phyloP scores from a whole-genome alignment of 2,113 vertebrate species.

The Hyperopisus bebe region DNA sequence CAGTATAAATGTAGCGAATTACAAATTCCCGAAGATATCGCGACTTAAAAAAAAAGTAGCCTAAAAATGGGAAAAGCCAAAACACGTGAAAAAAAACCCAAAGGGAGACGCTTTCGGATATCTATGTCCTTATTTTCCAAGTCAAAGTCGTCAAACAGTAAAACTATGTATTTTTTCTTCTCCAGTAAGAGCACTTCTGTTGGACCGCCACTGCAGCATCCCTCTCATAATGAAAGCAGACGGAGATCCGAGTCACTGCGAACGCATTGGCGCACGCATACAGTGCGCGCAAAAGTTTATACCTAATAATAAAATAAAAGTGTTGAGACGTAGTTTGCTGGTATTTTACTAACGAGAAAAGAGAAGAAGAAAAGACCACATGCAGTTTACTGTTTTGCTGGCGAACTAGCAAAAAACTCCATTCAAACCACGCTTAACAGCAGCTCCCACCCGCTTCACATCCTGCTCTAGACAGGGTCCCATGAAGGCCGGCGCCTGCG shows the following conservation, averaged over 20 bases:
- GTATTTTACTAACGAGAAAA: not conserved
- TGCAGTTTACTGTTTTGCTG: not conserved
- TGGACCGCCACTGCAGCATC: not conserved
- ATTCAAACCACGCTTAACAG: not conserved
- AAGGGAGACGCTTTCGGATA: not conserved
- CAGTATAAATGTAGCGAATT: not conserved
- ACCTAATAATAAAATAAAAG: not conserved
- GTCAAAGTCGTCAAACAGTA: not conserved
- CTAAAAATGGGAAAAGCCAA: not conserved
- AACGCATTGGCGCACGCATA: not conserved
- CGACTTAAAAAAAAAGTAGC: not conserved
- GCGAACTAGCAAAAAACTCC: not conserved
- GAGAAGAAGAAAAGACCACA: not conserved
- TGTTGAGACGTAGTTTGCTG: not conserved
- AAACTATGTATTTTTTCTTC: not conserved
- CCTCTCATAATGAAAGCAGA: not conserved
- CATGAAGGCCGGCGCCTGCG: slow-evolving; percentile 71
- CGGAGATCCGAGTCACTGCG: not conserved
- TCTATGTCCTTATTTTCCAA: not conserved
- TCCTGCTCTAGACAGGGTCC: slow-evolving; percentile 69
- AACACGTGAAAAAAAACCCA: not conserved
- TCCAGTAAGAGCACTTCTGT: not conserved
- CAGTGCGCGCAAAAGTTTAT: not conserved
- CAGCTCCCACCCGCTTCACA: slow-evolving; percentile 44
- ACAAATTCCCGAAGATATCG: not conserved